Base-by-base conservation (phyloP, 2,797 vertebrate species). In the Bradypodion pumilum region DNA sequence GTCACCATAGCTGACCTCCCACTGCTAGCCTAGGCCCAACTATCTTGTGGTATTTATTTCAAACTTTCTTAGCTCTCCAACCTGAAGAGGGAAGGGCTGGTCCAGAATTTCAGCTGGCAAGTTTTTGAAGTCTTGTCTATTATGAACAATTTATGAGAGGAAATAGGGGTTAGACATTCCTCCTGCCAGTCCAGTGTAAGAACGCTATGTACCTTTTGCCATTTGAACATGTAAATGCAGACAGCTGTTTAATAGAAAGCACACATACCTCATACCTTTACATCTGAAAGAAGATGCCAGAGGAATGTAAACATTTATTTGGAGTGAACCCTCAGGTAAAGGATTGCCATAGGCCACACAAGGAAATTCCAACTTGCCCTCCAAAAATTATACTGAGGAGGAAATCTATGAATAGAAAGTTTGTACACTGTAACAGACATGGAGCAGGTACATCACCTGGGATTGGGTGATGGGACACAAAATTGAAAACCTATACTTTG, bases 331-430 rank as follows among this genome's bases (percentile, higher is more conserved):
- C 91, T 94, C 94, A 94, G 95, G 95, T 94, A 90, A 94, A 95
- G 89, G 92, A 94, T 94, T 94, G 94, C 95, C 93, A 92, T 95
- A 93, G 86, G 93, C 95, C 91, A 0, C 94, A 95, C 91, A 86
- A 94, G 94, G 94, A 96, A 96, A 96, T 96, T 94, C 95, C 94
- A 95, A 82, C 89, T 87, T 85, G 79, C 90, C 94, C 87, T 85
- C 94, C 89, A 91, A 93, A 95, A 95, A 95, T 95, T 93, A 92
- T 94, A 91, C 65, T 89, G 86, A 93, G 62, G 88, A 90, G 87
- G 87, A 90, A 89, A 91, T 89, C 95, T 96, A 96, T 96, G 96
- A 96, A 96, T 96, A 97, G 96, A 95, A 96, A 97, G 95, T 95
- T 96, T 96, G 95, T 96, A 94, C 90, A 80, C 92, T 91, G 89